Conservation (phyloP, 2,797 vertebrate species). For the Pseudochaenichthys georgianus region DNA sequence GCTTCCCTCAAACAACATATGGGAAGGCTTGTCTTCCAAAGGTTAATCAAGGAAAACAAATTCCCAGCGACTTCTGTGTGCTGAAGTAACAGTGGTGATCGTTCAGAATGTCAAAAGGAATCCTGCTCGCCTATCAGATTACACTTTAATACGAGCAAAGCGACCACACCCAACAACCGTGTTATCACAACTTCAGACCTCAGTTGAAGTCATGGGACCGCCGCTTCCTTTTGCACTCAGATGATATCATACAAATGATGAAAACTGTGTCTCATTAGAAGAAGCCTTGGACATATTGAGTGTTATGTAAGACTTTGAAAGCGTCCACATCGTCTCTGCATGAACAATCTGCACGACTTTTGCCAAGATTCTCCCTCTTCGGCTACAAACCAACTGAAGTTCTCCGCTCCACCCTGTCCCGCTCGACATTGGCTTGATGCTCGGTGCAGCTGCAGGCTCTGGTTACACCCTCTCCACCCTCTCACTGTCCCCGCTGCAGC, state of each 20-base stretch:
- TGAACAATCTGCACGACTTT: constrained; percentile 38
- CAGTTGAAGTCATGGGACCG: constrained; percentile 34
- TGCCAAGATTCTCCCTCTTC: constrained; percentile 65
- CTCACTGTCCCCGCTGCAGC: constrained; percentile 71
- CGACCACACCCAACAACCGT: constrained; percentile 30
- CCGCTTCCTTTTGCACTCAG: constrained; percentile 14
- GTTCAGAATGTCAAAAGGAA: constrained; percentile 28
- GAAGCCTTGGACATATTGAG: background rate
- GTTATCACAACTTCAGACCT: constrained; percentile 40
- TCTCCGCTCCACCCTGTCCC: constrained; percentile 80
- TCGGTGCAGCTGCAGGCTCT: constrained; percentile 81
- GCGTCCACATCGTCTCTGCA: constrained; percentile 10
- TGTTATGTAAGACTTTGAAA: constrained; percentile 13
- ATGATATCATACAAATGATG: constrained; percentile 2
- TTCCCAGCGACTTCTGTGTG: constrained; percentile 5
- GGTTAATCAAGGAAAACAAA: background rate
- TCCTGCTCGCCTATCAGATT: constrained; percentile 11
- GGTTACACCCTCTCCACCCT: constrained; percentile 84
- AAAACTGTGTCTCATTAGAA: background rate
- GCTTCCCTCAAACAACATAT: background rate
- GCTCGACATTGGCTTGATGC: constrained; percentile 67
- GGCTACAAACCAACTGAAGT: constrained; percentile 53
- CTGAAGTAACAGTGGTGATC: background rate
- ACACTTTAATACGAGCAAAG: constrained; percentile 30
- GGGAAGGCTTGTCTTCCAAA: background rate